Base-by-base conservation (phyloP, 2,797 vertebrate genomes). In the Sebastes minor region DNA sequence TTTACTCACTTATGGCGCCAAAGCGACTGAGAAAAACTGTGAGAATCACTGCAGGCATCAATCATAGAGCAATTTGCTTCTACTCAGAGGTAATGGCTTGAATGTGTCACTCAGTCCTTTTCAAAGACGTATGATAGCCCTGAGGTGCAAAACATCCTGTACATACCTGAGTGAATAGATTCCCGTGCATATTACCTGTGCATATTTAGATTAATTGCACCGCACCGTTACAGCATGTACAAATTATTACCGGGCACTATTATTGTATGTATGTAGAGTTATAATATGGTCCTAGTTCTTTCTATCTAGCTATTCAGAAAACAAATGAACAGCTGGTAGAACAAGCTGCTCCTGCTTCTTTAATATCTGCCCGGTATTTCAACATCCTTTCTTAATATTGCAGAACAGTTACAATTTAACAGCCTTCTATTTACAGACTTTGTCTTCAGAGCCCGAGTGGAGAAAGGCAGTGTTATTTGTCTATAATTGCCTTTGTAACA, bases 401-500 rank as follows among this genome's bases (percentile, higher is more conserved):
- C 61, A 49, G 42, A 46, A 59, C 53, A 57, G 9, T 35, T 30
- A 55, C 35, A 82, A 28, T 62, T 63, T 42, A 32, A 61, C 63
- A 78, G 33, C 27, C 23, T 33, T 67, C 16, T 49, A 3, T 76
- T 80, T 52, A 35, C 46, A 63, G 62, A 69, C 55, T 71, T 72
- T 27, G 18, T 49, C 32, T 25, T 56, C 11, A 60, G 20, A 49
- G 46, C 49, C 23, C 11, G 4, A 27, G 16, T 64, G n/a, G 9
- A 4, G 30, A 56, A 27, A 28, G 6, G 2, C 52, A 68, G 27
- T n/a, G 61, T 75, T 76, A 53, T 78, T 74, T 78, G 18, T 78
- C 46, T 86, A 81, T 83, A 71, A 85, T 89, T 89, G 81, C 67
- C 56, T 88, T 78, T 85, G 42, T 71, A 81, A 82, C 80, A 80